Base-by-base conservation (phyloP, 1,140 invertebrate genomes). In the Grapholita molesta region DNA sequence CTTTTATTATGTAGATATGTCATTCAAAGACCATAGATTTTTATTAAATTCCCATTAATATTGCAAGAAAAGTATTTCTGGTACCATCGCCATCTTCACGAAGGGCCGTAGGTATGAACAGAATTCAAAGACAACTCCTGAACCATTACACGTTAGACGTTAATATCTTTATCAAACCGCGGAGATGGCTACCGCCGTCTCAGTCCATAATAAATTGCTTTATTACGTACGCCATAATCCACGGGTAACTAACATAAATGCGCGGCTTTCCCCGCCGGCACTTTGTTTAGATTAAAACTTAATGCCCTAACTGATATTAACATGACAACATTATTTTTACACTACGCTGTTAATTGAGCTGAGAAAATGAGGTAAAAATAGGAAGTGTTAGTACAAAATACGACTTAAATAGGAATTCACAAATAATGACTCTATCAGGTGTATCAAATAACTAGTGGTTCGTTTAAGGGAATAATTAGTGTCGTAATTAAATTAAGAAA, bases 231-330 rank as follows among this genome's bases (percentile, higher is more conserved):
- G 74, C 83, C 81, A 84, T 91, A 91, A 91, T 91, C 89, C 86
- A 75, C 70, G 84, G 79, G 82, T 89, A 91, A 89, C 87, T 89
- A 88, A 88, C 87, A 90, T 88, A 84, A 89, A 89, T 89, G 86
- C 83, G 76, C 74, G 74, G 78, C 79, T 79, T 66, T 77, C 67
- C 75, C 71, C 69, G 74, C 71, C 68, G 76, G 78, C 86, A 85
- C 79, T 89, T 91, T 89, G 86, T 91, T 86, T 86, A 91, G 84
- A 91, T 91, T 91, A 89, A 89, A 91, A 88, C 77, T 73, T 84
- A 85, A 90, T 86, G 70, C 77, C 70, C 70, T 66, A 71, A 75
- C 71, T 73, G 71, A 80, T 84, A 84, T 85, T 84, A 83, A 79
- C 35, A 64, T 52, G 61, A 73, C 67, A 68, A 73, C 65, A 64